A percentile compares a stretch with the other conserved stretches of the same genome.
phyloP scores from a whole-genome alignment of 2,113 vertebrate species.

The Taxidea taxus region DNA sequence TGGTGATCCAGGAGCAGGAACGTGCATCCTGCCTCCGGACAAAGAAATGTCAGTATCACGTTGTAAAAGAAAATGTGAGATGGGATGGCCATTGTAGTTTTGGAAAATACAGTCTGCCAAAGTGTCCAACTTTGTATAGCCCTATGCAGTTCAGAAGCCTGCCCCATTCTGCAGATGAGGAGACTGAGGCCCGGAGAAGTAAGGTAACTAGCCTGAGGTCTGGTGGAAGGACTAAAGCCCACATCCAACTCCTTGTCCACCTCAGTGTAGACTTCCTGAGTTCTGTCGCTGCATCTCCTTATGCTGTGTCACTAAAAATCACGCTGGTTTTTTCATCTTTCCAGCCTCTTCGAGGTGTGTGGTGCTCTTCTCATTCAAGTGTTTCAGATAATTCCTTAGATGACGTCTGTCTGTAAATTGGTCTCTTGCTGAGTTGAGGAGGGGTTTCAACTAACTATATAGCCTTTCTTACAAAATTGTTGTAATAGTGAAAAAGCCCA shows the following conservation, averaged over 20 bases:
- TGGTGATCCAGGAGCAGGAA: not conserved
- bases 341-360: not conserved
- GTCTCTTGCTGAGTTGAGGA: not conserved
- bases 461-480: not conserved
- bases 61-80: not conserved
- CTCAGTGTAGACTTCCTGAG: not conserved
- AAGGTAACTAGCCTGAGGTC: not conserved
- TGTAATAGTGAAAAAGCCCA: not conserved
- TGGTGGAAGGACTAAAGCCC: not conserved
- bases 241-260: not conserved
- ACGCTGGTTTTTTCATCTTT: not conserved
- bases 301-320: not conserved
- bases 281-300: not conserved
- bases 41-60: not conserved
- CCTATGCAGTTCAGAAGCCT: not conserved
- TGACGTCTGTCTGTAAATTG: not conserved
- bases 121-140: not conserved
- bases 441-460: not conserved
- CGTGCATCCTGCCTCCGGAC: not conserved
- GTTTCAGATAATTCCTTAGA: not conserved
- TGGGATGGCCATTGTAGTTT: not conserved
- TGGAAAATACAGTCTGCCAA: not conserved
- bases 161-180: conserved; percentile 2
- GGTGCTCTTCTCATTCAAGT: not conserved
- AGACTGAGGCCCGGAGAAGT: not conserved